Evolutionary conservation across 2,113 vertebrate genomes (phyloP).

Genomic region (Amblyornis subalaris): DNA sequence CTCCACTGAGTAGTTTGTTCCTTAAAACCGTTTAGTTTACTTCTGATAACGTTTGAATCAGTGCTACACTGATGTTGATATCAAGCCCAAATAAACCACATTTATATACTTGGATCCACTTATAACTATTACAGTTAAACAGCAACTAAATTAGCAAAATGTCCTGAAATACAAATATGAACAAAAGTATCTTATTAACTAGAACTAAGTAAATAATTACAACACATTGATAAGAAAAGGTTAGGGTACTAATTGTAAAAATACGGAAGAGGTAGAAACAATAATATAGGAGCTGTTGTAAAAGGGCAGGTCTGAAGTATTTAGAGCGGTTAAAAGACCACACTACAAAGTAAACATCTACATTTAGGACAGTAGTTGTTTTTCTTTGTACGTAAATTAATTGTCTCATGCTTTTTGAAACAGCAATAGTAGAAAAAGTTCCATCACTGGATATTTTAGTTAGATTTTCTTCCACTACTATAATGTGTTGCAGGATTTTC

Average conservation of each 20-base stretch:
- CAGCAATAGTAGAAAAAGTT: neutral
- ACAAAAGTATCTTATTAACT: constrained; percentile 17
- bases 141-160: neutral
- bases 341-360: neutral
- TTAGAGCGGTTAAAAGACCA: neutral
- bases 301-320: neutral
- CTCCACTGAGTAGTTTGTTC: neutral
- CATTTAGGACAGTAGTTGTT: neutral
- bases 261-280: neutral
- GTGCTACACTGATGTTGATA: neutral
- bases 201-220: constrained; percentile 33
- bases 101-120: neutral
- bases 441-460: neutral
- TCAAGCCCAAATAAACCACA: neutral
- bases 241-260: neutral
- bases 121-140: neutral
- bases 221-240: neutral
- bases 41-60: neutral
- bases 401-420: neutral
- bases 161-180: neutral
- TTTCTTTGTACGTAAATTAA: neutral
- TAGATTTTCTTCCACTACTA: neutral
- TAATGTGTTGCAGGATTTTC: neutral
- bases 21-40: neutral
- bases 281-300: neutral